Base-by-base conservation (phyloP, 2,113 vertebrate species). In the Oreotragus oreotragus region DNA sequence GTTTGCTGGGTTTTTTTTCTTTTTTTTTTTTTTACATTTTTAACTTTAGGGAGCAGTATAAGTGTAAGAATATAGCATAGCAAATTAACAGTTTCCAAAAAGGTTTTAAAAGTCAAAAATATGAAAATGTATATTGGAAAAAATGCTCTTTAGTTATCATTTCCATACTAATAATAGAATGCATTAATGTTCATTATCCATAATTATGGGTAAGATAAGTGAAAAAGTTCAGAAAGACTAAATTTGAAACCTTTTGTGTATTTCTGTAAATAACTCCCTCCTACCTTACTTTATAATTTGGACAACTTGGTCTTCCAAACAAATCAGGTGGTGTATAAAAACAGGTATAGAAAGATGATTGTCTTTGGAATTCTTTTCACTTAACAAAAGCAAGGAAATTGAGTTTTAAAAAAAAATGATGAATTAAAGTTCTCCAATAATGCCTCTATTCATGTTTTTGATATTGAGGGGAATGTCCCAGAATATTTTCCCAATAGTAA, bases 31-130 rank as follows among this genome's bases (percentile, higher is more conserved):
- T 70, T 76, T 86, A 96, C 66, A 92, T 92, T 96, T 97, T 96
- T 96, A 30, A 97, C 95, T 96, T 90, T 70, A 98, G 62, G 43
- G 73, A 94, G 39, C 39, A 79, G 28, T 95, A 30, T 88, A 96
- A 97, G 45, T 94, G 11, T 89, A 90, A 91, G 33, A n/a, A 93
- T 89, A 62, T 51, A 96, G 39, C 77, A 87, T 45, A 79, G 95
- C 33, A 96, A 98, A 97, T 92, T 97, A 97, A 96, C 47, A 91
- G 95, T 96, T 96, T 94, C 90, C n/a, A 95, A 97, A 97, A 85
- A 2, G 43, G 80, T 83, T 93, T 77, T 95, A 94, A 93, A 96
- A 76, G 58, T 92, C 13, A 95, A 88, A 97, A 94, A 85, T 88
- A 91, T 95, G 51, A 95, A 92, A 94, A 96, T 95, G 64, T 57